These are phyloP conservation scores for Pherbina coryleti DNA, from an alignment of 2,888 invertebrate species.

Conservation along the genomic window DNA sequence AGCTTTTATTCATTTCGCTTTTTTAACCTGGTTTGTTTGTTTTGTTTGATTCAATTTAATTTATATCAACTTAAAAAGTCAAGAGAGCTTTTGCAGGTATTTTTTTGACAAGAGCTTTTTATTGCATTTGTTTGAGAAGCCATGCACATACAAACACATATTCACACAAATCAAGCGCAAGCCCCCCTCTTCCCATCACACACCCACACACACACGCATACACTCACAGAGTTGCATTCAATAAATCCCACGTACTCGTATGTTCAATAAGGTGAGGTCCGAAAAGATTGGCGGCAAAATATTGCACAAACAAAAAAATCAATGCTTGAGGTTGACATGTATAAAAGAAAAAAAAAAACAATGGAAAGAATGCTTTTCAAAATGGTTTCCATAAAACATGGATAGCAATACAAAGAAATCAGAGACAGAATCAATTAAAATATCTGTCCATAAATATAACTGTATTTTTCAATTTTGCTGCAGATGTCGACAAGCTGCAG, in stretches of 20 bases:
- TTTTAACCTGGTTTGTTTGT: not conserved
- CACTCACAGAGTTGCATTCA: not conserved
- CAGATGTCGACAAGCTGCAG: no score
- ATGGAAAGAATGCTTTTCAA: not conserved
- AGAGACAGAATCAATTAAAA: not conserved
- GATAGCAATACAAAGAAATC: not conserved
- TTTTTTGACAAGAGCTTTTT: not conserved
- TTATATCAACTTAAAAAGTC: conserved; percentile 36
- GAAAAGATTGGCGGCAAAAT: no score
- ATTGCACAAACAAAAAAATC: not conserved
- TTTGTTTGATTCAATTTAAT: conserved; percentile 37
- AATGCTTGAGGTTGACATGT: not conserved
- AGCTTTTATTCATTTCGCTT: not conserved
- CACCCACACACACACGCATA: not conserved
- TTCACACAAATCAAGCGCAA: no score
- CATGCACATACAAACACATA: not conserved
- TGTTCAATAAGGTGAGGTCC: not conserved
- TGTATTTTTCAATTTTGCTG: no score
- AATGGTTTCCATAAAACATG: not conserved
- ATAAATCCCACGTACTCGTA: no score
- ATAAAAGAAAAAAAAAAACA: no score
- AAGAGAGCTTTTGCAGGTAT: conserved; percentile 13
- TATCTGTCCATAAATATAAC: not conserved
- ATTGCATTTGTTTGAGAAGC: not conserved
- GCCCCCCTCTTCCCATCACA: no score